Base-by-base conservation (phyloP, 2,888 invertebrate genomes). In the Taenaris catops region DNA sequence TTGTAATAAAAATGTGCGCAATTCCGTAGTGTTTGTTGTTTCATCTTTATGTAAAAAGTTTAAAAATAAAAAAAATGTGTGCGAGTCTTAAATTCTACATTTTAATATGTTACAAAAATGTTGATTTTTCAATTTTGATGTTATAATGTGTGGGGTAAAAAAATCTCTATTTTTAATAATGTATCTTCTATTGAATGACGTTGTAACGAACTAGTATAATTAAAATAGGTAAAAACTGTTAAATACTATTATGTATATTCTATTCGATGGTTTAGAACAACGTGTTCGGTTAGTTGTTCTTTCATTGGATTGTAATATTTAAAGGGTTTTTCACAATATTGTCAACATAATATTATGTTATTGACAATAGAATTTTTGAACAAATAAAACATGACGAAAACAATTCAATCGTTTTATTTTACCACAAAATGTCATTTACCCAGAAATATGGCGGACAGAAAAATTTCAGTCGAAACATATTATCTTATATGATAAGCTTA, bases 351-450 rank as follows among this genome's bases (percentile, higher is more conserved):
- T 44, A 49, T 57, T 55, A 47, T 48, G 56, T 53, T 53, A 56
- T 66, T 70, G 75, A 61, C 66, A 69, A 66, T 64, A 60, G 55
- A 63, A 58, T 65, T 76, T 79, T 79, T 73, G 67, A 69, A 66
- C 48, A 63, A 78, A 73, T 78, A 54, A 73, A 78, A 72, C 58
- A 57, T 56, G 66, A 60, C 62, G 65, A 70, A 65, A 61, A 62
- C 55, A 61, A 64, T 61, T 49, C 44, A 57, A 7, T 39, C 27
- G 49, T 63, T 62, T 70, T 45, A 56, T 61, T 69, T 47, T 8
- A n/a, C n/a, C n/a, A n/a, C n/a, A n/a, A n/a, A n/a, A n/a, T n/a
- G n/a, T n/a, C n/a, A n/a, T n/a, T n/a, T n/a, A n/a, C n/a, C n/a
- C n/a, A n/a, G n/a, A n/a, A n/a, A n/a, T n/a, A n/a, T n/a, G n/a